Percentiles rank a stretch among this genome's conserved stretches.
Conservation (phyloP, 2,113 vertebrate species). For the Gnathonemus longibarbis region DNA sequence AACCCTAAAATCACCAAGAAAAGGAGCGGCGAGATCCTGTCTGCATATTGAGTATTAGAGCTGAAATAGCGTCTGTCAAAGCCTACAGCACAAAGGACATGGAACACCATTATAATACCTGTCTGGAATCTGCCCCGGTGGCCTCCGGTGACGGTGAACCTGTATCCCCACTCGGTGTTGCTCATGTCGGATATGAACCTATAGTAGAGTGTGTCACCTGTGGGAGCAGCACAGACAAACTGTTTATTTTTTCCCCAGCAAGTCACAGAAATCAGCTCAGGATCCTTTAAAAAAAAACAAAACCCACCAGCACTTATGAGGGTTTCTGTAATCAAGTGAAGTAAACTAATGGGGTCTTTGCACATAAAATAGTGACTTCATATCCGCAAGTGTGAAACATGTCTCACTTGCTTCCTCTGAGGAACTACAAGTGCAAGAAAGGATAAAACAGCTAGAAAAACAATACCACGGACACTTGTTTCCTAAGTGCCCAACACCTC, state of each 20-base stretch:
- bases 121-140: conserved; percentile 94
- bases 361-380: too few relatives aligned
- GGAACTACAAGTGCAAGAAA: too few relatives aligned
- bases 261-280: neutral
- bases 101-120: conserved; percentile 53
- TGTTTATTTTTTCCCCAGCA: neutral
- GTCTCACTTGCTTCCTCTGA: too few relatives aligned
- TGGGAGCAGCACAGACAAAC: neutral
- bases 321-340: neutral
- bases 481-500: too few relatives aligned
- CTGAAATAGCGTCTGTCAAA: neutral
- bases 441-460: too few relatives aligned
- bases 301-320: neutral
- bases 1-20: neutral
- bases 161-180: conserved; percentile 97
- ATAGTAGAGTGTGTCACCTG: conserved; percentile 89
- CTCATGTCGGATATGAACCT: conserved; percentile 94
- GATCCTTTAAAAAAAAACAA: neutral
- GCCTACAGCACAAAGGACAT: neutral
- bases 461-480: too few relatives aligned
- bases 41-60: neutral
- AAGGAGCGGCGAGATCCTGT: neutral
- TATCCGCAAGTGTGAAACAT: too few relatives aligned
- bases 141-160: conserved; percentile 88
- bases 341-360: neutral